Percentiles rank a stretch among this genome's conserved stretches.
phyloP scores from a whole-genome alignment of 2,888 invertebrate genomes.

The Fabriciana adippe region DNA sequence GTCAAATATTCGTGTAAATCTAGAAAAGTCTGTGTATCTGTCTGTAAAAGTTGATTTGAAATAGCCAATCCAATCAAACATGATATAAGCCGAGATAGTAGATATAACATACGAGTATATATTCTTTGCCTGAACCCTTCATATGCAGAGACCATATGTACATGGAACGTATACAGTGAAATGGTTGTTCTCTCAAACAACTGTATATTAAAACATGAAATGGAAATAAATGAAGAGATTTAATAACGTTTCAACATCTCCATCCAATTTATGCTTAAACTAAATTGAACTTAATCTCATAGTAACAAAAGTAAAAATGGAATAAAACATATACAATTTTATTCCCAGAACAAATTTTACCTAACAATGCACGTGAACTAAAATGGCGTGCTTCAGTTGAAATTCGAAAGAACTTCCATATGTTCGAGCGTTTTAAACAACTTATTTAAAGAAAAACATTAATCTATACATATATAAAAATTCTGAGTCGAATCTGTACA shows the following conservation, averaged over 20 bases:
- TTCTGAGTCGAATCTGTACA: no score
- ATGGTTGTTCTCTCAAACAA: constrained; percentile 4
- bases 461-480: not conserved
- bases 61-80: no score
- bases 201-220: constrained; percentile 12
- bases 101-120: no score
- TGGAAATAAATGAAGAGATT: constrained; percentile 11
- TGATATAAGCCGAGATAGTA: no score
- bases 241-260: constrained; percentile 10
- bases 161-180: not conserved
- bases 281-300: constrained; percentile 61
- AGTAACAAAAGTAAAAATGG: constrained; percentile 63
- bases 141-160: not conserved
- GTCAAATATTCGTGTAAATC: no score
- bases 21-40: no score
- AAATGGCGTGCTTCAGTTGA: constrained; percentile 7
- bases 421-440: not conserved
- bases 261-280: not conserved
- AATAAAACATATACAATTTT: constrained; percentile 53
- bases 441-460: not conserved
- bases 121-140: no score
- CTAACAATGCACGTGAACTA: constrained; percentile 8
- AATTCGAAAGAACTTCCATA: constrained; percentile 8
- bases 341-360: constrained; percentile 44
- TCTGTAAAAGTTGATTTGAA: no score